Evolutionary conservation across 2,888 invertebrate genomes (phyloP).

Genomic region (Eupeodes luniger): DNA sequence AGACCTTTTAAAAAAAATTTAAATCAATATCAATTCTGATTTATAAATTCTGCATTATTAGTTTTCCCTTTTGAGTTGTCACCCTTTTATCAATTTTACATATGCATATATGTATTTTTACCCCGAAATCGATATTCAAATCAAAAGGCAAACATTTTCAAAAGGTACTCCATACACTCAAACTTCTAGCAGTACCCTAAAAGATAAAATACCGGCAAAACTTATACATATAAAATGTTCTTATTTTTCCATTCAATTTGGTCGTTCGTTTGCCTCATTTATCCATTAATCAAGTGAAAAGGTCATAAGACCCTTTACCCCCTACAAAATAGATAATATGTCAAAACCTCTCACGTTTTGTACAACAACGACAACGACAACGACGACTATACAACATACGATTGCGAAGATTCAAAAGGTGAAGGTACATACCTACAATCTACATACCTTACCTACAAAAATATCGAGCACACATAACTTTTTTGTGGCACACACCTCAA

Average conservation of each 20-base stretch:
- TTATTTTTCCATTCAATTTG: constrained; percentile 52
- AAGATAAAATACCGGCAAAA: not conserved
- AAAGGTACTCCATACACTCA: not conserved
- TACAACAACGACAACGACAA: not conserved
- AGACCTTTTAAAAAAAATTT: too few relatives aligned
- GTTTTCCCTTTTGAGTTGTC: not conserved
- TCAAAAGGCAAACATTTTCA: not conserved
- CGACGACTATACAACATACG: not conserved
- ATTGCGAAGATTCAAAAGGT: not conserved
- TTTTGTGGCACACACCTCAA: constrained; percentile 22
- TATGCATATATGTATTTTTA: not conserved
- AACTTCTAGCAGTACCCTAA: not conserved
- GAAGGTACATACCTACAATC: not conserved
- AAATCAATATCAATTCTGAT: too few relatives aligned
- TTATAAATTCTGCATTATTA: too few relatives aligned
- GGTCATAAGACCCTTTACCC: constrained; percentile 52
- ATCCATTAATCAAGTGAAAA: constrained; percentile 67
- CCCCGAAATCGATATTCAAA: not conserved
- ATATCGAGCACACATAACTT: constrained; percentile 1
- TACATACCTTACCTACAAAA: not conserved
- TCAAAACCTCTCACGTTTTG: constrained; percentile 32
- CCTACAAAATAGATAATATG: constrained; percentile 5
- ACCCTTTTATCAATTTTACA: not conserved
- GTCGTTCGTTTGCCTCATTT: constrained; percentile 49
- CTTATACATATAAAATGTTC: not conserved